Evolutionary conservation across 2,888 invertebrate genomes (phyloP), one percentile per base, ranked within the genome.

Genomic region (Aspidiotus destructor): DNA sequence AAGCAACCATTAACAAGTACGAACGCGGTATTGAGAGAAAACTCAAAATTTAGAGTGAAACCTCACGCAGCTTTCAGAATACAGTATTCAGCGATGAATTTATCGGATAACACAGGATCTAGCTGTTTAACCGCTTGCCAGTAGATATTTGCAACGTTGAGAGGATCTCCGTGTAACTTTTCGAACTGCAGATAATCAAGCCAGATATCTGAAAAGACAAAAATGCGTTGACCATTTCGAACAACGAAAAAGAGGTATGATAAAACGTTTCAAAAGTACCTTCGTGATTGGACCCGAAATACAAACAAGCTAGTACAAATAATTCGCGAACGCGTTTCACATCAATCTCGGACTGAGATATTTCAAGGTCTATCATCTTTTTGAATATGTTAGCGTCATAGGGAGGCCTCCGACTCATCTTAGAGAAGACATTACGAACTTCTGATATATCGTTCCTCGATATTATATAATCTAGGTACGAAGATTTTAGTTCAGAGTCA

Each of bases 151-250:
- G 81, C 78, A 44, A 83, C 80, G 70, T 78, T 79, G 72, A 82
- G 81, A 0, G 82, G 78, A 71, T 84, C 82, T 6, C 86, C 85
- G 72, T 80, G 77, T 72, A 82, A 80, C 70, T 82, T 81, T 80
- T 89, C 88, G 77, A 89, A 87, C 70, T 81, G 79, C 65, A 89
- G 82, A 74, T 84, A 87, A 73, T 87, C 83, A 72, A 87, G 79
- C 90, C 91, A 92, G 15, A 89, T 79, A 71, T 85, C 83, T 7
- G 71, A 28, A 72, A 71, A 52, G 65, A 69, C 69, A 48, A 42
- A 54, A 67, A 69, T 8, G 13, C 6, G 5, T 3, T 28, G 28
- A 28, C 28, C 1, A 28, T 5, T 28, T 28, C 28, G 28, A 28
- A 28, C 5, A 28, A 28, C 5, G 28, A 28, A 28, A 28, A 28